These are phyloP conservation scores for Pteropus rufus DNA, from an alignment of 2,797 vertebrate genomes.

Conservation along the genomic window DNA sequence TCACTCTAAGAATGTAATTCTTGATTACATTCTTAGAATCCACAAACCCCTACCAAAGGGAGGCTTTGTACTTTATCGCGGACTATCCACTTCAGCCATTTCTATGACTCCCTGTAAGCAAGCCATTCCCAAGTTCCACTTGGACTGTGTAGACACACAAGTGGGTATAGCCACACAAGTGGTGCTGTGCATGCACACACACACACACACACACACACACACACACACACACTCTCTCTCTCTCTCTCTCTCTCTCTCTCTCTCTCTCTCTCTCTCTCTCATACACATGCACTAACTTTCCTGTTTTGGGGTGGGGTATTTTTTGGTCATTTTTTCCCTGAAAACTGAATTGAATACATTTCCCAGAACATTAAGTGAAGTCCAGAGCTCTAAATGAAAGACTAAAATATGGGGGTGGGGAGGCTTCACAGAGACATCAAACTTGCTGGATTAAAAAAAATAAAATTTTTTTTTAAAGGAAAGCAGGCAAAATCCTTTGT, in stretches of 20 bases:
- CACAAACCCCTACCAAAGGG: neutral
- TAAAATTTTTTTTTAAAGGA: neutral
- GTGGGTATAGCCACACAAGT: neutral
- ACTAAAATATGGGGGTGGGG: rapidly evolving
- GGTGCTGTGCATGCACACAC: neutral
- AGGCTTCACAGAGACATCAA: neutral
- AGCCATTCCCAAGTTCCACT: neutral
- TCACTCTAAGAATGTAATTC: neutral
- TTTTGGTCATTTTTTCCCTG: neutral
- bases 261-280: neutral
- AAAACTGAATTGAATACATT: neutral
- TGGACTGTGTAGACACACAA: neutral
- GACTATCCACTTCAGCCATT: too few species aligned
- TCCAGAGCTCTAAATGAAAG: neutral
- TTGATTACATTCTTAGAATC: neutral
- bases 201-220: neutral
- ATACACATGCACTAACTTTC: neutral
- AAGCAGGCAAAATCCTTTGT: neutral
- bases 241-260: too few species aligned
- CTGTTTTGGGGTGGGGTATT: neutral
- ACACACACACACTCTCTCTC: too few species aligned
- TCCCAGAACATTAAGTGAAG: neutral
- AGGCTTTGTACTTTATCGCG: neutral
- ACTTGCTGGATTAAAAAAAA: neutral
- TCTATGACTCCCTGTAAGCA: neutral